These are phyloP conservation scores for Lydus trimaculatus DNA, from an alignment of 2,888 invertebrate genomes.

Conservation along the genomic window DNA sequence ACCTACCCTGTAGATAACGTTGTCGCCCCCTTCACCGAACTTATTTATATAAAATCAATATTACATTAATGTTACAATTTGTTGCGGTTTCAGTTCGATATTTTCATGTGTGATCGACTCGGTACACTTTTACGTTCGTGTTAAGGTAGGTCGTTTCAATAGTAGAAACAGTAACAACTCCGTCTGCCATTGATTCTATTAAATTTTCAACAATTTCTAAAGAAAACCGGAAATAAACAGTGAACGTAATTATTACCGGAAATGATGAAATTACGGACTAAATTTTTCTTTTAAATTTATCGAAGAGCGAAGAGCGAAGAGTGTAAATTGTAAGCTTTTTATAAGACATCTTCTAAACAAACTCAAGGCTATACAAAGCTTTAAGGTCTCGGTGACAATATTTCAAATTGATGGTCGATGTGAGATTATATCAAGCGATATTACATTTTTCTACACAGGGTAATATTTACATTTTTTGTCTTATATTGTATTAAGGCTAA, in stretches of 20 bases:
- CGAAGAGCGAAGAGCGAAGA: too few species aligned
- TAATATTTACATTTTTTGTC: not conserved
- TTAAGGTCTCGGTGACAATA: not conserved
- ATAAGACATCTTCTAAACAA: not conserved
- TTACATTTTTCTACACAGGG: not conserved
- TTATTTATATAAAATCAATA: not conserved
- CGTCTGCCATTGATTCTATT: not conserved
- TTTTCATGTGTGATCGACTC: not conserved
- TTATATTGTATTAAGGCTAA: not conserved
- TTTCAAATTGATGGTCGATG: not conserved
- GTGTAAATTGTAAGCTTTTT: too few species aligned
- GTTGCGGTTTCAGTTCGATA: not conserved
- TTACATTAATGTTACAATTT: not conserved
- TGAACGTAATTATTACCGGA: too few species aligned
- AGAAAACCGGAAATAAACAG: not conserved
- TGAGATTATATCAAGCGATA: not conserved
- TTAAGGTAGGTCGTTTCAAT: slow-evolving; percentile 9
- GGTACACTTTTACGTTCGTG: not conserved
- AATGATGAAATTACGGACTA: too few species aligned
- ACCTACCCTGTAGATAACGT: too few species aligned
- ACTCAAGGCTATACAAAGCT: slow-evolving; percentile 13
- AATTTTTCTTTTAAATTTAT: too few species aligned
- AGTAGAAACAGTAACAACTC: not conserved
- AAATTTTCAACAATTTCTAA: not conserved
- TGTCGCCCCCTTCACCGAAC: too few species aligned